phyloP scores from a whole-genome alignment of 2,113 vertebrate genomes.

The Zosterops lateralis region DNA sequence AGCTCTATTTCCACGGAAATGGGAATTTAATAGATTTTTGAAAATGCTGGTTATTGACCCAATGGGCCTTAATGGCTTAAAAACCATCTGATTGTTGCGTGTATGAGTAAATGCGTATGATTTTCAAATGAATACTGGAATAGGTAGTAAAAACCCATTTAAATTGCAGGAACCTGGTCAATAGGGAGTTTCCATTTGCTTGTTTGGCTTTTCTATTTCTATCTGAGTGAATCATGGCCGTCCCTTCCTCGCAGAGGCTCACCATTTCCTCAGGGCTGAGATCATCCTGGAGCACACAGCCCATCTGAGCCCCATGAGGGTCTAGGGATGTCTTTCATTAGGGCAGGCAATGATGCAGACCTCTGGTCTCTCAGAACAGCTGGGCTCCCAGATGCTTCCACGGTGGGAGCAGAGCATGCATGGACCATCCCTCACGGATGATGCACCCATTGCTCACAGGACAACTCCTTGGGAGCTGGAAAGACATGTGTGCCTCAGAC shows the following conservation, averaged over 20 bases:
- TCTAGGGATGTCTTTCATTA: neutral
- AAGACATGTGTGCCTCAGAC: neutral
- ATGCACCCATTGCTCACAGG: neutral
- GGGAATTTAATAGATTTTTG: slow-evolving; percentile 71
- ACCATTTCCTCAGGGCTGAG: neutral
- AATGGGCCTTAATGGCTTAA: slow-evolving; percentile 63
- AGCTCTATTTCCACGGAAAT: slow-evolving; percentile 65
- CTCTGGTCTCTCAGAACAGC: neutral
- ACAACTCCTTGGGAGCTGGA: neutral
- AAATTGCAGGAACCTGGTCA: slow-evolving; percentile 41
- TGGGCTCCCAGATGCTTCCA: neutral
- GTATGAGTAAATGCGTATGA: slow-evolving; percentile 29
- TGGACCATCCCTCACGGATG: neutral
- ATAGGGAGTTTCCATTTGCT: slow-evolving; percentile 58
- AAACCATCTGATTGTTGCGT: slow-evolving; percentile 33
- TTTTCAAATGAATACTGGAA: slow-evolving; percentile 60
- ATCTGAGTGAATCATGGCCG: slow-evolving; percentile 16
- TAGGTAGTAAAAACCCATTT: slow-evolving; percentile 67
- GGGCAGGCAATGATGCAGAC: neutral
- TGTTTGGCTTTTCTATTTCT: slow-evolving; percentile 49
- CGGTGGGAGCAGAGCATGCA: neutral
- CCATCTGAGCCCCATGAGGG: neutral
- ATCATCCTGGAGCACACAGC: neutral
- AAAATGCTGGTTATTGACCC: slow-evolving; percentile 66
- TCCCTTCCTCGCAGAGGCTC: neutral